Conservation (phyloP, 2,888 invertebrate species). For the Tenthredo mesomela region DNA sequence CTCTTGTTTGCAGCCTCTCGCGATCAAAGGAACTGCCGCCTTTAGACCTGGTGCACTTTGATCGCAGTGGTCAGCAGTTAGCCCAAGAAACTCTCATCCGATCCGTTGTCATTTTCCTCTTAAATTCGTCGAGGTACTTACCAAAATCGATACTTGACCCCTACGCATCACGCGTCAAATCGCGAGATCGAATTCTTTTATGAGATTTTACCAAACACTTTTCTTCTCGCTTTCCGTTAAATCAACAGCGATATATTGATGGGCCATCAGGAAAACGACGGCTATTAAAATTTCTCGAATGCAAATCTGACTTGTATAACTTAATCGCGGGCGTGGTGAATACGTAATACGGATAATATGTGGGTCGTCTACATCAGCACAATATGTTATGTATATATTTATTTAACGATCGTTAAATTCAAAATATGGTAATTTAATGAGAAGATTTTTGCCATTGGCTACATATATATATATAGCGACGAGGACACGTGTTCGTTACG, state of each 20-base stretch:
- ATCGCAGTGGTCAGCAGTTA: constrained; percentile 10
- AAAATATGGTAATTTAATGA: constrained; percentile 32
- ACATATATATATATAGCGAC: no score
- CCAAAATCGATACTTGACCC: not conserved
- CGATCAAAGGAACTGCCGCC: constrained; percentile 47
- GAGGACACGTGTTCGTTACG: constrained; percentile 1
- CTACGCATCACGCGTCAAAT: not conserved
- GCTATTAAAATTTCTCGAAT: not conserved
- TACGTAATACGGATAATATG: constrained; percentile 2
- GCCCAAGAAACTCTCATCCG: not conserved
- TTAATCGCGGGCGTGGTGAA: not conserved
- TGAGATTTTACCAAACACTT: not conserved
- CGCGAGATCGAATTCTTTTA: not conserved
- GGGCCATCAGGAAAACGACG: not conserved
- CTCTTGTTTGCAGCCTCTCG: constrained; percentile 50
- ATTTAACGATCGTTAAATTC: constrained; percentile 9
- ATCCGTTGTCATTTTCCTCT: not conserved
- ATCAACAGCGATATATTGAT: not conserved
- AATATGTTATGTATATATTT: not conserved
- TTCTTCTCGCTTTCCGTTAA: not conserved
- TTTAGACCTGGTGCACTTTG: constrained; percentile 32
- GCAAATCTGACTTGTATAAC: not conserved
- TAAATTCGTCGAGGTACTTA: not conserved
- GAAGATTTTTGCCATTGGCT: constrained; percentile 8
- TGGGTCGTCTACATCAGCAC: not conserved